Evolutionary conservation across 1,140 invertebrate genomes (phyloP).

Genomic region (Nasonia vitripennis): DNA sequence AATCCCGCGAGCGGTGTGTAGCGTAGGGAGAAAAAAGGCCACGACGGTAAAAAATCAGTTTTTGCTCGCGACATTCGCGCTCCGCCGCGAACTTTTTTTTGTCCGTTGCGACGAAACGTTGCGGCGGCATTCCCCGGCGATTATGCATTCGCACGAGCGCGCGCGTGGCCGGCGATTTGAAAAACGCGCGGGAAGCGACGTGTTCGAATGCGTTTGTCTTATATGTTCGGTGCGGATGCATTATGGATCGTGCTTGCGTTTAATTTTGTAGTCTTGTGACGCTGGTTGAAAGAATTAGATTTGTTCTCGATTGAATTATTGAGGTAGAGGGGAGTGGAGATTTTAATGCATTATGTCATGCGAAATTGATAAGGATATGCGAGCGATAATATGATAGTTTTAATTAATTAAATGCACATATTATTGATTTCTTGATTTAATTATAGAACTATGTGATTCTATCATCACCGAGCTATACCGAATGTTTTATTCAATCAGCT

Average conservation of each 20-base stretch:
- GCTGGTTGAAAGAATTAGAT: background rate
- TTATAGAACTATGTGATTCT: background rate
- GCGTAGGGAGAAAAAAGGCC: background rate
- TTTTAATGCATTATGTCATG: no score
- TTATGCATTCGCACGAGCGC: conserved; percentile 33
- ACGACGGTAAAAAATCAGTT: conserved; percentile 21
- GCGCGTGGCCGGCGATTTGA: background rate
- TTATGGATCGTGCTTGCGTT: conserved; percentile 18
- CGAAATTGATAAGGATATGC: no score
- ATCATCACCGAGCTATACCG: background rate
- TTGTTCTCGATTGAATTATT: background rate
- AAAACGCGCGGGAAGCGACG: background rate
- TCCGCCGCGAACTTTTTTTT: background rate
- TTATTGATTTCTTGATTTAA: background rate
- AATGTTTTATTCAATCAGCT: background rate
- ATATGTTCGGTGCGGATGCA: background rate
- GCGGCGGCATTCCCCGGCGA: conserved; percentile 3
- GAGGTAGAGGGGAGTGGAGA: background rate
- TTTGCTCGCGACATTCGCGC: conserved; percentile 1
- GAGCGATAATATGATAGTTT: background rate
- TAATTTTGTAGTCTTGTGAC: background rate
- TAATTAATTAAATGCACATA: background rate
- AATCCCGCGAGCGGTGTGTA: background rate
- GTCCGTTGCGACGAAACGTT: background rate
- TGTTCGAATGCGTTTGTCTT: background rate